Base-by-base conservation (phyloP, 2,888 invertebrate genomes). In the Caenorhabditis sp. region DNA sequence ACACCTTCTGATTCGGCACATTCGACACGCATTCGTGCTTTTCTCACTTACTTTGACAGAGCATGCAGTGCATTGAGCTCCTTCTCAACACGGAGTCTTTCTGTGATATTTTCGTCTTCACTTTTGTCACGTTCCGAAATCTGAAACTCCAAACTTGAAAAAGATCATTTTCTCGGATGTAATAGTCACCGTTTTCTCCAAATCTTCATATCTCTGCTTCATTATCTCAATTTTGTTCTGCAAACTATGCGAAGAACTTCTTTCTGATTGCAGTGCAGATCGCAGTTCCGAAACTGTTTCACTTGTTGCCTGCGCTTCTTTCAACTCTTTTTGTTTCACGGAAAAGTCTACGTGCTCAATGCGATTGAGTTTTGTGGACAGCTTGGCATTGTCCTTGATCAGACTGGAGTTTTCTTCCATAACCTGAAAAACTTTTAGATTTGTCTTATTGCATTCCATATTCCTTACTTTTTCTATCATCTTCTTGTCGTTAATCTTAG, bases 41-140 rank as follows among this genome's bases (percentile, higher is more conserved):
- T n/a, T n/a, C n/a, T n/a, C n/a, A n/a, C 50, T 51, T 15, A 83
- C 83, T 80, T 84, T 11, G 85, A 84, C 18, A 85, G 61, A 5
- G 85, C 90, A 64, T 89, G 87, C 24, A 90, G 70, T 5, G 89
- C 90, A 37, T 90, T 89, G 56, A 90, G 69, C 67, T 90, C 90
- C 67, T 87, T 83, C 62, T 89, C 88, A 8, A 88, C 82, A n/a
- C 88, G 80, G 15, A 24, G 47, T 35, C 87, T 78, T 67, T 86
- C 82, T 6, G 64, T 78, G 6, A 85, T 71, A n/a, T 79, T 80
- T 18, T 82, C 82, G 8, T 83, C 85, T 20, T 89, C 89, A 40
- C 60, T 80, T 24, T 74, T 78, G 22, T 86, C 87, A 9, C 82
- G 65, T 5, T 86, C 84, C n/a, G 69, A 24, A 15, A 88, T 53